Percentiles rank a stretch among this genome's conserved stretches.
phyloP scores from a whole-genome alignment of 2,113 vertebrate species.

The Blennius ocellaris region DNA sequence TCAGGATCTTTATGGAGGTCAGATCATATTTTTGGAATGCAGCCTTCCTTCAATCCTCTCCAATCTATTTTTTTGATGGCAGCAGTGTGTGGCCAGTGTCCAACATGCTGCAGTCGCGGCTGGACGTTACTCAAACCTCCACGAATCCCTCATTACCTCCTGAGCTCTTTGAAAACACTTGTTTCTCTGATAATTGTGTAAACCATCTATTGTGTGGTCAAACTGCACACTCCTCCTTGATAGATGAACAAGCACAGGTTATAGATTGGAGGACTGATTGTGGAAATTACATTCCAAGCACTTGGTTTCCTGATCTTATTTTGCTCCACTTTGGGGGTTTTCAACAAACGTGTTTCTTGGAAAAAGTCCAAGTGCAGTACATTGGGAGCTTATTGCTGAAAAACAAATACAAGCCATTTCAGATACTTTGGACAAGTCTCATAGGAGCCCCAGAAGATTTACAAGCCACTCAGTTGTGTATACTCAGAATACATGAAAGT shows the following conservation, averaged over 20 bases:
- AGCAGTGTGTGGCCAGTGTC: too few relatives aligned
- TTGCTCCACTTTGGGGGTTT: conserved; percentile 5
- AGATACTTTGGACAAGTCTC: conserved; percentile 7
- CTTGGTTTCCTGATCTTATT: conserved; percentile 40
- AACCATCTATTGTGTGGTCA: conserved; percentile 31
- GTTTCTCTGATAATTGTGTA: conserved; percentile 66
- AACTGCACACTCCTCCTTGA: conserved; percentile 28
- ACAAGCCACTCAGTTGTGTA: neutral
- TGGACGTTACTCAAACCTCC: conserved; percentile 58
- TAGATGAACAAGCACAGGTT: conserved; percentile 36
- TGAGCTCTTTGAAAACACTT: conserved; percentile 53
- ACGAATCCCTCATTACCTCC: conserved; percentile 57
- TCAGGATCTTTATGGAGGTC: conserved; percentile 46
- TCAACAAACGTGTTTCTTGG: conserved; percentile 31
- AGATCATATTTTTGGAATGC: conserved; percentile 56
- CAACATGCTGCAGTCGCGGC: too few relatives aligned
- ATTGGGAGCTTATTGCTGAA: conserved; percentile 28
- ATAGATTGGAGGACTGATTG: conserved; percentile 45
- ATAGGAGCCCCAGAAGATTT: neutral
- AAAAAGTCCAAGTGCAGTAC: conserved; percentile 40
- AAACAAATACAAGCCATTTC: conserved; percentile 18
- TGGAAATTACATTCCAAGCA: conserved; percentile 34
- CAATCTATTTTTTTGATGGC: conserved; percentile 26
- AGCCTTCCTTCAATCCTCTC: conserved; percentile 46
- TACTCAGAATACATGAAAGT: conserved; percentile 9